A percentile compares a stretch with the other conserved stretches of the same genome.
phyloP scores from a whole-genome alignment of 2,888 invertebrate genomes.

The Chironomus tentans region DNA sequence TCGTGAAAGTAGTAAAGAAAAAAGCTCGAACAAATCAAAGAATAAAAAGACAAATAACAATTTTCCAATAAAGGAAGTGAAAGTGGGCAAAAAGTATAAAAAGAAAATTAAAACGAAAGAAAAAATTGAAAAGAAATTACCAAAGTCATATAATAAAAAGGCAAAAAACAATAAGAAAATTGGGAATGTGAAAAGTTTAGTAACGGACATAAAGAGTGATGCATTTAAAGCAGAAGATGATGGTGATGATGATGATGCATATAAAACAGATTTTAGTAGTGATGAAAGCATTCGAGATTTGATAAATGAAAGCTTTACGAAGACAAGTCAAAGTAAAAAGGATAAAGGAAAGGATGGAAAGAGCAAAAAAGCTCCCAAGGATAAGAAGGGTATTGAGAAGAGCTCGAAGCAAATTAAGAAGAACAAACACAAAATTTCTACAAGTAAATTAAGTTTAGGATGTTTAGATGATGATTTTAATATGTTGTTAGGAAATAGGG shows the following conservation, averaged over 20 bases:
- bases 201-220: constrained; percentile 20
- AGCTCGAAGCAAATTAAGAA: neutral
- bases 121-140: neutral
- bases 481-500: neutral
- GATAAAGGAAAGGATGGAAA: neutral
- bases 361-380: neutral
- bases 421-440: neutral
- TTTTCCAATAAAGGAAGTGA: constrained; percentile 9
- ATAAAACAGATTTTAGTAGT: constrained; percentile 13
- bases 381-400: neutral
- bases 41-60: constrained; percentile 22
- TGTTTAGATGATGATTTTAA: neutral
- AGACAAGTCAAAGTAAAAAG: constrained; percentile 27
- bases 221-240: constrained; percentile 10
- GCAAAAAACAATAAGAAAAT: constrained; percentile 24
- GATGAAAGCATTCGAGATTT: constrained; percentile 7
- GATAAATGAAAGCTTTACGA: constrained; percentile 22
- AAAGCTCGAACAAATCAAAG: constrained; percentile 27
- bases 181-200: constrained; percentile 3
- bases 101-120: constrained; percentile 16
- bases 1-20: neutral
- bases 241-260: neutral
- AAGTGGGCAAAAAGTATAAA: constrained; percentile 2
- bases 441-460: neutral
- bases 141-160: neutral